Conservation (phyloP, 2,888 invertebrate genomes). For the Thera obeliscata region DNA sequence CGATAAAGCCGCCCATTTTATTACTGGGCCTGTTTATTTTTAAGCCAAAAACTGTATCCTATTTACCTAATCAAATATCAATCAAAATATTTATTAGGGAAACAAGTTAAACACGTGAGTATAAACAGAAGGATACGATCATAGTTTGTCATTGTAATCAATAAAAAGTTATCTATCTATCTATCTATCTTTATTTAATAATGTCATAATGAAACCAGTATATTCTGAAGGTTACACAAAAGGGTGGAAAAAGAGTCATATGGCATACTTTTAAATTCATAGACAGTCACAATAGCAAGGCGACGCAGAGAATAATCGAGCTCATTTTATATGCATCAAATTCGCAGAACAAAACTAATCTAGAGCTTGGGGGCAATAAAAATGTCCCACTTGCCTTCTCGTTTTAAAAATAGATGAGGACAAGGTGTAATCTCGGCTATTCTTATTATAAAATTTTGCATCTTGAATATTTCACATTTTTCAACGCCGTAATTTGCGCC, state of each 20-base stretch:
- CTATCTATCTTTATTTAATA: too few species aligned
- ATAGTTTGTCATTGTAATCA: too few species aligned
- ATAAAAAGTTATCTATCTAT: too few species aligned
- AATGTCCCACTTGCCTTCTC: conserved; percentile 76
- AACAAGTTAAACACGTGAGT: too few species aligned
- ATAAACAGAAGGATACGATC: too few species aligned
- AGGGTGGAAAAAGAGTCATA: conserved; percentile 40
- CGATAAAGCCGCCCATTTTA: too few species aligned
- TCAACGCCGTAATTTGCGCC: conserved; percentile 63
- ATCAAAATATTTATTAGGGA: too few species aligned
- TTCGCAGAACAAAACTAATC: conserved; percentile 83
- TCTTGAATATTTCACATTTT: conserved; percentile 78
- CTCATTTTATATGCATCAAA: conserved; percentile 84
- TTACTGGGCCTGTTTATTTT: too few species aligned
- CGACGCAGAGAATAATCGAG: conserved; percentile 76
- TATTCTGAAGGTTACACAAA: neutral
- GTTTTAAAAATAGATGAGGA: conserved; percentile 79
- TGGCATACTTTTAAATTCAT: conserved; percentile 71
- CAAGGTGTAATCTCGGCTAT: conserved; percentile 81
- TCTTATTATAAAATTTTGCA: conserved; percentile 81
- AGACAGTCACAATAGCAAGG: conserved; percentile 62
- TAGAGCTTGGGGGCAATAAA: conserved; percentile 79
- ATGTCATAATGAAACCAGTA: neutral
- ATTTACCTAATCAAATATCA: too few species aligned
- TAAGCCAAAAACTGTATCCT: too few species aligned